These are phyloP conservation scores for Paracyprichromis sp. DNA, from an alignment of 2,113 vertebrate species.

Conservation along the genomic window DNA sequence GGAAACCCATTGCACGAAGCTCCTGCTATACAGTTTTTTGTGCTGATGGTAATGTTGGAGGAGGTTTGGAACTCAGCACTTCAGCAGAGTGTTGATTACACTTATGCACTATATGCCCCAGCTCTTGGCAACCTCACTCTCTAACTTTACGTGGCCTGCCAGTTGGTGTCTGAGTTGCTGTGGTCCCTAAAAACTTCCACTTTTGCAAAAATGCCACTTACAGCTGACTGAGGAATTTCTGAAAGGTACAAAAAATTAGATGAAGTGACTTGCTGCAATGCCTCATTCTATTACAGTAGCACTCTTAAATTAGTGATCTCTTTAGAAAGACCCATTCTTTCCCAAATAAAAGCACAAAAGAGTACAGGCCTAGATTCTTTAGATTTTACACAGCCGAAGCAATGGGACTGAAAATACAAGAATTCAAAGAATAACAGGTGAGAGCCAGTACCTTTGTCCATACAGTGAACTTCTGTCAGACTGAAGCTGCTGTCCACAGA, in stretches of 20 bases:
- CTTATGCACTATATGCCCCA: neutral
- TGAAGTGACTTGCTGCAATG: neutral
- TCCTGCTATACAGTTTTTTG: neutral
- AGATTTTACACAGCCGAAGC: neutral
- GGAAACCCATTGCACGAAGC: neutral
- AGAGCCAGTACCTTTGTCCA: neutral
- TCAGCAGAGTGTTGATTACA: neutral
- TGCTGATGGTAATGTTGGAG: neutral
- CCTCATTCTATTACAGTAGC: neutral
- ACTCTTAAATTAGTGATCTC: neutral
- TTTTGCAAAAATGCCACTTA: neutral
- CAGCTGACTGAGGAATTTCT: neutral
- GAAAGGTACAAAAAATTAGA: neutral
- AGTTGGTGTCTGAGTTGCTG: neutral
- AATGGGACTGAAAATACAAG: neutral
- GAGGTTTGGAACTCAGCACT: neutral
- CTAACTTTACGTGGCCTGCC: neutral
- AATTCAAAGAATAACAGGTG: neutral
- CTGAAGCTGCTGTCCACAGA: neutral
- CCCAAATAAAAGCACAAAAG: neutral
- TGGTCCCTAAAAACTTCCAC: neutral
- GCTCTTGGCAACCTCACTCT: neutral
- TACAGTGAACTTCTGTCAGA: neutral
- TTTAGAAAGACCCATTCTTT: neutral
- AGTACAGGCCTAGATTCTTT: neutral